A percentile compares a stretch with the other conserved stretches of the same genome.
Conservation (phyloP, 2,797 vertebrate genomes). For the Melanitta fusca region DNA sequence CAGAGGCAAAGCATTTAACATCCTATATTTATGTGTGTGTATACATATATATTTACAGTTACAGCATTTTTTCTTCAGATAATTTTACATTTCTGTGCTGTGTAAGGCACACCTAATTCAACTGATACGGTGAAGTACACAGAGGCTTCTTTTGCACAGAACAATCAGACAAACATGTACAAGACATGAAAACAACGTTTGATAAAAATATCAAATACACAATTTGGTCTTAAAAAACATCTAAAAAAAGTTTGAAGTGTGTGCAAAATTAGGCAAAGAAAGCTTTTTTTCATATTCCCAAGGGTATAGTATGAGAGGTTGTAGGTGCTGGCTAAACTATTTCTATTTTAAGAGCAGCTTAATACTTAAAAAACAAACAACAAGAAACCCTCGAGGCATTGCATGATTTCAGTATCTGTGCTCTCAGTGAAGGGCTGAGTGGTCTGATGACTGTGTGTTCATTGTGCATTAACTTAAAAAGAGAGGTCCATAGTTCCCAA, state of each 20-base stretch:
- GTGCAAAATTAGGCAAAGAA: conserved; percentile 38
- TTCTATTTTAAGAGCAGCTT: conserved; percentile 8
- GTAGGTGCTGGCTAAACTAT: neutral
- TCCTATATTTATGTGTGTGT: neutral
- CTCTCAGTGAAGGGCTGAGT: conserved; percentile 4
- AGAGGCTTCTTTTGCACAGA: neutral
- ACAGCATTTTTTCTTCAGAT: conserved; percentile 1
- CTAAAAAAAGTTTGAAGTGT: neutral
- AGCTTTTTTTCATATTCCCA: neutral
- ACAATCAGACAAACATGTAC: conserved; percentile 15
- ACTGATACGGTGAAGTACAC: neutral
- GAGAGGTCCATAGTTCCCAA: conserved; percentile 52
- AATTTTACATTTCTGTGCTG: conserved; percentile 20
- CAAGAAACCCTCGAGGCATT: neutral
- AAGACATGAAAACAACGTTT: neutral
- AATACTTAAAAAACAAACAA: neutral
- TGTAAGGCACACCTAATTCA: neutral
- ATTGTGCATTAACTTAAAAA: neutral
- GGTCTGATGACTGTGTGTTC: neutral
- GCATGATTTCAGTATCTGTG: neutral
- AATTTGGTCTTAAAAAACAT: conserved; percentile 12
- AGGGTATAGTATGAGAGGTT: neutral
- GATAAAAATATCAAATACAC: neutral
- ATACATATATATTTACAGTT: neutral
- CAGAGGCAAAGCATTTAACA: conserved; percentile 14